Evolutionary conservation across 2,888 invertebrate genomes (phyloP), one percentile per base, ranked within the genome.

Genomic region (Caenorhabditis auriculariae): DNA sequence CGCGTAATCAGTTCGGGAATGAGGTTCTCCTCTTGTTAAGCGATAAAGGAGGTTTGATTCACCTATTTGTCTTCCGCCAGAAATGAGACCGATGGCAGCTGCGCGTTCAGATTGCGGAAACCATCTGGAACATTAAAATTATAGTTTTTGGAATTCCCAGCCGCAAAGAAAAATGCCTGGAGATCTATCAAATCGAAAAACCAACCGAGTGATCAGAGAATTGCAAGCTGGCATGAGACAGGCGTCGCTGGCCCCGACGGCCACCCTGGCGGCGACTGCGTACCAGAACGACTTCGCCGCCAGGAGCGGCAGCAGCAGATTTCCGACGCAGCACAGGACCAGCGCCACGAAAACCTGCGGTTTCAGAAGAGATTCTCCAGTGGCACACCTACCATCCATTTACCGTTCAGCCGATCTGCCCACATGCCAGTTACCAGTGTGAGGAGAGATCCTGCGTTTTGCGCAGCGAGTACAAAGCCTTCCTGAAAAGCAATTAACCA

Each of bases 321-420:
- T 79, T 15, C 74, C 78, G 23, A 72, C 43, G 32, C 71, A 68
- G 41, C 77, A 76, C 6, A 78, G 66, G 9, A 76, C 43, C 12
- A 77, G 50, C 2, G 68, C 66, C 17, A 66, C 55, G 39, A 69
- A 69, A 6, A 57, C 39, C 49, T 41, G 41, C 38, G 17, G 17
- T 38, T 38, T 38, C n/a, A 42, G 4, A 41, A 24, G n/a, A 35
- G n/a, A 15, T 15, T 24, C 17, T 19, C 60, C 54, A n/a, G n/a
- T n/a, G n/a, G n/a, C n/a, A n/a, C n/a, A n/a, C n/a, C n/a, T 2
- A 77, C 77, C 78, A 78, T 78, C 65, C 73, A 73, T 46, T 78
- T 78, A 19, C 78, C 78, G 51, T 78, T 78, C 35, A 79, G 46
- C 19, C 77, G 55, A 42, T 75, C 76, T 5, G 78, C 78, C 63